Evolutionary conservation across 1,140 invertebrate genomes (phyloP).

Genomic region (Cephus cinctus): DNA sequence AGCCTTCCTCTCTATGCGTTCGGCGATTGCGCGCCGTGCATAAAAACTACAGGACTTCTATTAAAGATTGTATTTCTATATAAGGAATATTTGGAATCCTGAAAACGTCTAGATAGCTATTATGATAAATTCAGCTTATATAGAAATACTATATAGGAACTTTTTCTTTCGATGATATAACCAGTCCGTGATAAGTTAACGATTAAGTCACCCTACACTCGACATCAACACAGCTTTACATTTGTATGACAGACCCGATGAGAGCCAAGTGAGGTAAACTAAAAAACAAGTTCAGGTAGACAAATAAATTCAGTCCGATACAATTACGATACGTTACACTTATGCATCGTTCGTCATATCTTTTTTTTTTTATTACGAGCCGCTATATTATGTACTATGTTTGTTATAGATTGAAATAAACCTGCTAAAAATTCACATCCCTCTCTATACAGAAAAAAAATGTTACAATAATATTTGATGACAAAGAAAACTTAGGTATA

Average conservation of each 20-base stretch:
- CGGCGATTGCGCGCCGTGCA: constrained; percentile 14
- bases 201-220: constrained; percentile 24
- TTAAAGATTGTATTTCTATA: constrained; percentile 30
- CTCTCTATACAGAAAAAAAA: constrained; percentile 20
- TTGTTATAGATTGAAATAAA: constrained; percentile 34
- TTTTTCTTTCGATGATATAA: constrained; percentile 29
- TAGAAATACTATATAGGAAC: constrained; percentile 25
- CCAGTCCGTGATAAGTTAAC: constrained; percentile 23
- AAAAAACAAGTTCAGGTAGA: too few relatives aligned
- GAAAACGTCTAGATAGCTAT: constrained; percentile 24
- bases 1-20: constrained; percentile 23
- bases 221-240: constrained; percentile 26
- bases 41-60: constrained; percentile 26
- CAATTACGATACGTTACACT: constrained; percentile 27
- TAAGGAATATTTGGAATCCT: constrained; percentile 21
- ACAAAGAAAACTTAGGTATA: constrained; percentile 46
- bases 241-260: constrained; percentile 23
- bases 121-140: constrained; percentile 31
- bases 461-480: constrained; percentile 39
- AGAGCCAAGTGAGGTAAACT: constrained; percentile 4
- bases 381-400: constrained; percentile 43
- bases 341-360: constrained; percentile 34
- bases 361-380: constrained; percentile 28
- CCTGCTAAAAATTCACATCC: constrained; percentile 32
- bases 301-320: constrained; percentile 24